These are phyloP conservation scores for Acronicta leporina DNA, from an alignment of 2,888 invertebrate species.

Conservation along the genomic window DNA sequence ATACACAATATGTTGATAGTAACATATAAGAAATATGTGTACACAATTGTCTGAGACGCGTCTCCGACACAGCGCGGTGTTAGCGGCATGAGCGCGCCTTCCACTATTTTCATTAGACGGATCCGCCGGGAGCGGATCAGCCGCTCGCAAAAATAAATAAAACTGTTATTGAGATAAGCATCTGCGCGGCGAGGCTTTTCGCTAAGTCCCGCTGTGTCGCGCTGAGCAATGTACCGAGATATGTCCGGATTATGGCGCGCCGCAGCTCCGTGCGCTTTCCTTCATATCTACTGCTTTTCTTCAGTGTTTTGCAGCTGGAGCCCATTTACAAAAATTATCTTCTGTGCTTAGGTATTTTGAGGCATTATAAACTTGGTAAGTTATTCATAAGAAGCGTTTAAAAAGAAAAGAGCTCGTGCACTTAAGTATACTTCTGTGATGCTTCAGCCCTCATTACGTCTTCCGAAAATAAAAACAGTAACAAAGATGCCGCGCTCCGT, in stretches of 20 bases:
- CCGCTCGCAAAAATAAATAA: conserved; percentile 88
- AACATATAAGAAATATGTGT: too few species aligned
- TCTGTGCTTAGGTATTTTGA: conserved; percentile 49
- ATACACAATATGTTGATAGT: too few species aligned
- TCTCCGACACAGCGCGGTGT: conserved; percentile 51
- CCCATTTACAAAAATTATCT: conserved; percentile 68
- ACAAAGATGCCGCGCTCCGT: conserved; percentile 38
- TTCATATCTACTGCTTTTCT: conserved; percentile 78
- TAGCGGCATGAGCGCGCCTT: conserved; percentile 67
- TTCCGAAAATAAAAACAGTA: conserved; percentile 50
- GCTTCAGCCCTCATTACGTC: conserved; percentile 42
- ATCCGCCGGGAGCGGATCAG: conserved; percentile 84
- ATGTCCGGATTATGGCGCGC: conserved; percentile 84
- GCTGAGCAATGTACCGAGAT: conserved; percentile 87
- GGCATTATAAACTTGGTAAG: conserved; percentile 51
- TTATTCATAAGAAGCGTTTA: conserved; percentile 47
- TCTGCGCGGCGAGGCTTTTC: conserved; percentile 86
- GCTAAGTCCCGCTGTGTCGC: conserved; percentile 88
- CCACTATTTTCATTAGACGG: conserved; percentile 85
- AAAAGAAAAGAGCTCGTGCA: conserved; percentile 35
- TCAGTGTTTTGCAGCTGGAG: conserved; percentile 82
- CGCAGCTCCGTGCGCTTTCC: conserved; percentile 72
- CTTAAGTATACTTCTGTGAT: conserved; percentile 37
- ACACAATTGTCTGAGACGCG: conserved; percentile 58
- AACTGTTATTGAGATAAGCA: conserved; percentile 89